Evolutionary conservation across 2,797 vertebrate genomes (phyloP).

Genomic region (Lagodon rhomboides): DNA sequence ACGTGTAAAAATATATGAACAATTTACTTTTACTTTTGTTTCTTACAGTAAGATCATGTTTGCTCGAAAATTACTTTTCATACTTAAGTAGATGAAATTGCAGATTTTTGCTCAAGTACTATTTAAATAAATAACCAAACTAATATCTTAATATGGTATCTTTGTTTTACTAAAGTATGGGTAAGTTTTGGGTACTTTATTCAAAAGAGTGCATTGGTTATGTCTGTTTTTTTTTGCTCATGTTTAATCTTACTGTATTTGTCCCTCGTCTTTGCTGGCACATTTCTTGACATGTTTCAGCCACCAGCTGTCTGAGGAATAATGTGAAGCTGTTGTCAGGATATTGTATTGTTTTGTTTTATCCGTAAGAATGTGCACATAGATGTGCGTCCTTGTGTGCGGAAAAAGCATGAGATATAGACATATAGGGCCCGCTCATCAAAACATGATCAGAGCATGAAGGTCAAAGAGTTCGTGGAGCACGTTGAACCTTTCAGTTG

Average conservation of each 20-base stretch:
- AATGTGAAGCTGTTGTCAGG: not conserved
- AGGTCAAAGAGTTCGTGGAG: too few species aligned
- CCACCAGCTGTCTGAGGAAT: not conserved
- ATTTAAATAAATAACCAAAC: too few species aligned
- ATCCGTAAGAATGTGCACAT: not conserved
- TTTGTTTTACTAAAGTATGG: too few species aligned
- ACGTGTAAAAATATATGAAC: too few species aligned
- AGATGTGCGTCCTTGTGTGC: not conserved
- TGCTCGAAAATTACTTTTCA: too few species aligned
- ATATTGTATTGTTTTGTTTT: not conserved
- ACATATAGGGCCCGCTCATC: not conserved
- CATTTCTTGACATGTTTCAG: not conserved
- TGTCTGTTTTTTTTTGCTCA: not conserved
- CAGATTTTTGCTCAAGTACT: too few species aligned
- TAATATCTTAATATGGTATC: too few species aligned
- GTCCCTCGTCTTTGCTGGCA: not conserved
- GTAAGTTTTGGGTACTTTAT: too few species aligned
- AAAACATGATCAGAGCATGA: not conserved
- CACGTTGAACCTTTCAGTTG: not conserved
- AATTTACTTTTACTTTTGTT: too few species aligned
- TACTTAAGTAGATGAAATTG: too few species aligned
- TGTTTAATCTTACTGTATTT: not conserved
- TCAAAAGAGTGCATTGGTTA: not conserved
- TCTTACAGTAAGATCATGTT: too few species aligned
- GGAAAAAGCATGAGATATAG: not conserved